Evolutionary conservation across 2,888 invertebrate species (phyloP).

Genomic region (Siphlonurus alternatus): DNA sequence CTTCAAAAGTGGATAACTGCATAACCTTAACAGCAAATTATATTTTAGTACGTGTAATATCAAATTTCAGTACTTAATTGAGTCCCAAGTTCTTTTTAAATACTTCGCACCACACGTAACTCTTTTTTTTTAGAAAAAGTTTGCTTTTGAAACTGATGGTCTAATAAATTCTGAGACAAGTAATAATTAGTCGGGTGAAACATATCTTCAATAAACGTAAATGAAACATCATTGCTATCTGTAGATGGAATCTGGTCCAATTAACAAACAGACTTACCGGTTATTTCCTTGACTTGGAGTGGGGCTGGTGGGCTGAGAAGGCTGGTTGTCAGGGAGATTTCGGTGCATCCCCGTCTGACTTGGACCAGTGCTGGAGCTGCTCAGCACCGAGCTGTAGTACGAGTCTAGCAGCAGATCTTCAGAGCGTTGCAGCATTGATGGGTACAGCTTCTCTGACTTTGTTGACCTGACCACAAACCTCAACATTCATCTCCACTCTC

Average conservation of each 20-base stretch:
- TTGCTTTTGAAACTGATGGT: too few species aligned
- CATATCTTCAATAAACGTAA: too few species aligned
- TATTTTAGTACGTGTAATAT: too few species aligned
- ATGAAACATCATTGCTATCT: too few species aligned
- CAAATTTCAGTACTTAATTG: too few species aligned
- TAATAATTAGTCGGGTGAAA: not conserved
- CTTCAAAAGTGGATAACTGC: too few species aligned
- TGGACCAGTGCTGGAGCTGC: slow-evolving; percentile 2
- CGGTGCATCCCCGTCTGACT: slow-evolving; percentile 7
- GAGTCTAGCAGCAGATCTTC: slow-evolving; percentile 57
- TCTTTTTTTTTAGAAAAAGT: too few species aligned
- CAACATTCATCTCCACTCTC: slow-evolving; percentile 7
- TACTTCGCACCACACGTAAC: too few species aligned
- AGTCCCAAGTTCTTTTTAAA: too few species aligned
- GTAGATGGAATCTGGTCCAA: too few species aligned
- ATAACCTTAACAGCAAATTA: too few species aligned
- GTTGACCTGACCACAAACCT: slow-evolving; percentile 80
- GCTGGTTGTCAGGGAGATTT: slow-evolving; percentile 24
- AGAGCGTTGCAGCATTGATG: slow-evolving; percentile 70
- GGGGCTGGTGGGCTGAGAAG: slow-evolving; percentile 59
- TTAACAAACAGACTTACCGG: not conserved
- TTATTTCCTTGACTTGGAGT: slow-evolving; percentile 26
- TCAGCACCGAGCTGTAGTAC: slow-evolving; percentile 14
- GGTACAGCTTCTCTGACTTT: slow-evolving; percentile 87
- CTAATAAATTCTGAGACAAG: not conserved